Conservation (phyloP, 2,113 vertebrate species). For the Trochalopteron elliotii region DNA sequence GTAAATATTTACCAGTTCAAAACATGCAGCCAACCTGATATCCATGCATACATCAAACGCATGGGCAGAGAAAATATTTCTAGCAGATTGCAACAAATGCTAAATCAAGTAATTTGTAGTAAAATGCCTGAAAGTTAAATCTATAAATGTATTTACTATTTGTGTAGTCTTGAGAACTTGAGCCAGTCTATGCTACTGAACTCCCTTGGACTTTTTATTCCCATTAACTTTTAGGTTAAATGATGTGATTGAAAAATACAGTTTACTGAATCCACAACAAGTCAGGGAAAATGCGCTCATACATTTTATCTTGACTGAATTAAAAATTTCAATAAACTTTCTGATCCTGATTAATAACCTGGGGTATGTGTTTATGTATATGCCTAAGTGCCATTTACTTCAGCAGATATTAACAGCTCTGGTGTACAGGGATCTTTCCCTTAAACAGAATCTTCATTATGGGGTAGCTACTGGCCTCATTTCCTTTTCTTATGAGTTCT, state of each 20-base stretch:
- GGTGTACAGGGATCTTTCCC: not conserved
- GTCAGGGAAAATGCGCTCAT: not conserved
- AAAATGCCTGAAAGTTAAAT: not conserved
- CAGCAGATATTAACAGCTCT: not conserved
- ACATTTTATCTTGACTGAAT: not conserved
- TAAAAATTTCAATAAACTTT: not conserved
- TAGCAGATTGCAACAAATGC: not conserved
- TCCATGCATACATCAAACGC: rapidly evolving
- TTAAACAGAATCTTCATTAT: not conserved
- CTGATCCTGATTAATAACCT: not conserved
- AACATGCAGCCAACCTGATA: not conserved
- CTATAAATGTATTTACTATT: not conserved
- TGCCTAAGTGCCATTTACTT: not conserved
- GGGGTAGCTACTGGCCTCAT: not conserved
- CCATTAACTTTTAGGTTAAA: not conserved
- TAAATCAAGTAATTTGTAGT: not conserved
- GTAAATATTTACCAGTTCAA: not conserved
- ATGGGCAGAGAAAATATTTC: not conserved
- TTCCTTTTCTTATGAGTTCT: slow-evolving; percentile 1
- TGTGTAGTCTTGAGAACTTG: not conserved
- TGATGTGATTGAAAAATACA: not conserved
- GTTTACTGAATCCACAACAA: not conserved
- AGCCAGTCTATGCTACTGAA: not conserved
- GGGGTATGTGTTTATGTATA: not conserved
- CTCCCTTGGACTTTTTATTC: not conserved